Percentiles rank a stretch among this genome's conserved stretches.
Evolutionary conservation across 2,888 invertebrate species (phyloP).

Genomic region (Drosophila bunnanda): DNA sequence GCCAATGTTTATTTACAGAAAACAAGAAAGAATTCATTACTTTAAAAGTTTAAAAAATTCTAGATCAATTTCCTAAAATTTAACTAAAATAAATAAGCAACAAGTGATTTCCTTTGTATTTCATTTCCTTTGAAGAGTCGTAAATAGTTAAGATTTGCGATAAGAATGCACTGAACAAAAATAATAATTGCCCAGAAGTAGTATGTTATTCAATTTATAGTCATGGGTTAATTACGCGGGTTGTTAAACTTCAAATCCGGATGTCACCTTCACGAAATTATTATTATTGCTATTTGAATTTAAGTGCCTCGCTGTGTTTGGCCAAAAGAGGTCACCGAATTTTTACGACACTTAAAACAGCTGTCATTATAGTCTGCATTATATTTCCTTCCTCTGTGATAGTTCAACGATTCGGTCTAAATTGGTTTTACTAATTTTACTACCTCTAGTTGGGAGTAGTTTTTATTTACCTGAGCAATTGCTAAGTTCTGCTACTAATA

Average conservation of each 20-base stretch:
- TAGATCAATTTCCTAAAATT: not conserved
- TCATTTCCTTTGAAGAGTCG: conserved; percentile 27
- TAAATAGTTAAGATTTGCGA: conserved; percentile 57
- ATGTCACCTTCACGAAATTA: conserved; percentile 45
- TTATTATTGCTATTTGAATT: conserved; percentile 37
- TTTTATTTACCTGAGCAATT: conserved; percentile 21
- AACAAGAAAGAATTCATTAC: not conserved
- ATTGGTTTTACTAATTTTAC: conserved; percentile 5
- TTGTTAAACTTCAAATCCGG: conserved; percentile 44
- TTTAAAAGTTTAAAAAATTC: not conserved
- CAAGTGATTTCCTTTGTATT: not conserved
- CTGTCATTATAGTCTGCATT: conserved; percentile 4
- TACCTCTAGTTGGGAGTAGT: not conserved
- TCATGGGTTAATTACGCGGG: conserved; percentile 46
- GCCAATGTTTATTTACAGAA: not conserved
- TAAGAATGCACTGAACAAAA: conserved; percentile 63
- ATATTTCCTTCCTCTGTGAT: not conserved
- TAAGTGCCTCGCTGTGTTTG: conserved; percentile 17
- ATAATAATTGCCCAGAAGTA: conserved; percentile 5
- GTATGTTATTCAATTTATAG: conserved; percentile 22
- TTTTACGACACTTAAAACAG: conserved; percentile 16
- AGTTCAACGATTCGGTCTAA: not conserved
- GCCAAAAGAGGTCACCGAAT: conserved; percentile 26
- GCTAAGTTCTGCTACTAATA: conserved; percentile 6
- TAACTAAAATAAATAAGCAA: conserved; percentile 8